phyloP scores from a whole-genome alignment of 2,888 invertebrate species.

The Pemphredon lugubris region DNA sequence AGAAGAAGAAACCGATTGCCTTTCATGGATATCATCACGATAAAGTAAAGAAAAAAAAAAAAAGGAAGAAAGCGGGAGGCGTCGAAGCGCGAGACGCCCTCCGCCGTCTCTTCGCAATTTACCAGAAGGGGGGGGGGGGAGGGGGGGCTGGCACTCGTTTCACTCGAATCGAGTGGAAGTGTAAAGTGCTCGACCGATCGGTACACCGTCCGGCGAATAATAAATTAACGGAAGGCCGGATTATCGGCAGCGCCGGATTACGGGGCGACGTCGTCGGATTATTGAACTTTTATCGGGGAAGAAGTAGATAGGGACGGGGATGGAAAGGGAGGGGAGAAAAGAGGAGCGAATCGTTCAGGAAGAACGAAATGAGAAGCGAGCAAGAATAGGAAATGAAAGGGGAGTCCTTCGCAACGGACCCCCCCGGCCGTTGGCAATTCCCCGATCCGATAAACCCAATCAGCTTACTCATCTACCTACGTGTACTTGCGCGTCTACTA shows the following conservation, averaged over 20 bases:
- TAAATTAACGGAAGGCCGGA: slow-evolving; percentile 66
- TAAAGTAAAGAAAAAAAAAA: slow-evolving; percentile 2
- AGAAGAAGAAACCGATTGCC: background rate
- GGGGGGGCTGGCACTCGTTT: slow-evolving; percentile 25
- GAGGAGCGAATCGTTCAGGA: slow-evolving; percentile 30
- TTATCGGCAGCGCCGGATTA: slow-evolving; percentile 65
- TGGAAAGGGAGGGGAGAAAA: slow-evolving; percentile 13
- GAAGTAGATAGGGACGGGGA: slow-evolving; percentile 27
- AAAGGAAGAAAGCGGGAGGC: background rate
- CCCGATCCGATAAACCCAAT: slow-evolving; percentile 76
- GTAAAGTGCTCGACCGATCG: slow-evolving; percentile 36
- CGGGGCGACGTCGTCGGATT: slow-evolving; percentile 61
- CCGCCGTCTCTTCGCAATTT: slow-evolving; percentile 25
- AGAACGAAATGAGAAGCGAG: slow-evolving; percentile 45
- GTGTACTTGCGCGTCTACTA: slow-evolving; percentile 66
- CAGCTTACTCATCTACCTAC: slow-evolving; percentile 75
- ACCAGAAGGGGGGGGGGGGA: no score
- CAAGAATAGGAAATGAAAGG: slow-evolving; percentile 63
- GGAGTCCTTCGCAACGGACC: slow-evolving; percentile 31
- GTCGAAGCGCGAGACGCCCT: background rate
- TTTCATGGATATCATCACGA: background rate
- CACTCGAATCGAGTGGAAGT: slow-evolving; percentile 32
- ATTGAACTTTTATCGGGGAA: slow-evolving; percentile 69
- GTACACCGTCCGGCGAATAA: slow-evolving; percentile 54
- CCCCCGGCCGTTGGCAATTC: slow-evolving; percentile 65